Conservation (phyloP, 2,113 vertebrate species). For the Proteles cristata region DNA sequence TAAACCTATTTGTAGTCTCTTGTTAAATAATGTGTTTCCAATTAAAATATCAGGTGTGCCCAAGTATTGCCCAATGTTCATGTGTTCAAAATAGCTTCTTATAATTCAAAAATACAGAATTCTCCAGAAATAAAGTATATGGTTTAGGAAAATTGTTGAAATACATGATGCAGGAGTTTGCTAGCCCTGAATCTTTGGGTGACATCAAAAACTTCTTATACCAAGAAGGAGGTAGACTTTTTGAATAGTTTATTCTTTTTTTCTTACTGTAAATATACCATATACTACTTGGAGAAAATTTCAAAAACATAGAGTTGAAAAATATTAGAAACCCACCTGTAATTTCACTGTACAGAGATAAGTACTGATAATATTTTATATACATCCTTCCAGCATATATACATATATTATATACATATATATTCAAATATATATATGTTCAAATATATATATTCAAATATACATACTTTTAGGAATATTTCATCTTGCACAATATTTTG, state of each 20-base stretch:
- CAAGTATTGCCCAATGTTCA: not conserved
- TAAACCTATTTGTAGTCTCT: not conserved
- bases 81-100: slow-evolving; percentile 42
- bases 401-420: not conserved
- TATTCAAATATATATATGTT: not conserved
- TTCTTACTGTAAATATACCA: slow-evolving; percentile 1
- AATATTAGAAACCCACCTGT: not conserved
- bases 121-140: not conserved
- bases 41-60: slow-evolving; percentile 23
- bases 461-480: slow-evolving; percentile 12
- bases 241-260: slow-evolving; percentile 26
- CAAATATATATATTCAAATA: not conserved
- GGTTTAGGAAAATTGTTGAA: slow-evolving; percentile 9
- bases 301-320: not conserved
- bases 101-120: not conserved
- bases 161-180: not conserved
- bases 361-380: not conserved
- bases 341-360: not conserved
- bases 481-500: not conserved
- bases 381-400: not conserved
- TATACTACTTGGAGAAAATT: not conserved
- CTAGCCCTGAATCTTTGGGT: not conserved
- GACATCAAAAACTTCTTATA: not conserved
- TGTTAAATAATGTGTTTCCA: slow-evolving; percentile 36
- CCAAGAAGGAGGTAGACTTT: not conserved